These are phyloP conservation scores for Panthera tigris DNA, from an alignment of 2,113 vertebrate genomes.

Conservation along the genomic window DNA sequence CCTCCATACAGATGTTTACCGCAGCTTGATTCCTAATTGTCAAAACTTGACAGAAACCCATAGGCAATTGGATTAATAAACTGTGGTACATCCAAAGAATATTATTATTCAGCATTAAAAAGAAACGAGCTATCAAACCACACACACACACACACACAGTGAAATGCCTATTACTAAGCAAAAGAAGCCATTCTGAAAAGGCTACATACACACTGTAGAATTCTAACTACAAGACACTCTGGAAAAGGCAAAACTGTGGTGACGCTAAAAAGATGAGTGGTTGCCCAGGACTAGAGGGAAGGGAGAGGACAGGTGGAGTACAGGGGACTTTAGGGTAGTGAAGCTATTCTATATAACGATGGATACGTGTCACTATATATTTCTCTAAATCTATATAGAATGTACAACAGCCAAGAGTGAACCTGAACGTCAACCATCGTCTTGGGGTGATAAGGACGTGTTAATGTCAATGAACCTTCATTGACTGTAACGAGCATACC, in stretches of 20 bases:
- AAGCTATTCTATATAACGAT: background rate
- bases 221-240: background rate
- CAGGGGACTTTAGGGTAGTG: background rate
- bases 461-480: background rate
- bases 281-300: background rate
- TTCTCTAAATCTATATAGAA: background rate
- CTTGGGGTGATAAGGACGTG: background rate
- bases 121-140: background rate
- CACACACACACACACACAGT: background rate
- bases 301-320: background rate
- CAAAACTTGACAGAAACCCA: background rate
- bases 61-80: background rate
- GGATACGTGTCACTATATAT: background rate
- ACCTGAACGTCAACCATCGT: background rate
- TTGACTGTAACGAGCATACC: background rate
- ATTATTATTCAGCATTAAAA: background rate
- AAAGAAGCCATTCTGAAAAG: background rate
- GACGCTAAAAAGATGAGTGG: background rate
- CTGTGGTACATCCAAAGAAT: background rate
- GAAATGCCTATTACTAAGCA: background rate
- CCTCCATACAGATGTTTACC: background rate
- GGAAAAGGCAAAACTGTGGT: background rate
- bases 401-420: background rate
- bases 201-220: background rate
- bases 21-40: background rate